These are phyloP conservation scores for Teinopalpus imperialis DNA, from an alignment of 2,888 invertebrate genomes.

Conservation along the genomic window DNA sequence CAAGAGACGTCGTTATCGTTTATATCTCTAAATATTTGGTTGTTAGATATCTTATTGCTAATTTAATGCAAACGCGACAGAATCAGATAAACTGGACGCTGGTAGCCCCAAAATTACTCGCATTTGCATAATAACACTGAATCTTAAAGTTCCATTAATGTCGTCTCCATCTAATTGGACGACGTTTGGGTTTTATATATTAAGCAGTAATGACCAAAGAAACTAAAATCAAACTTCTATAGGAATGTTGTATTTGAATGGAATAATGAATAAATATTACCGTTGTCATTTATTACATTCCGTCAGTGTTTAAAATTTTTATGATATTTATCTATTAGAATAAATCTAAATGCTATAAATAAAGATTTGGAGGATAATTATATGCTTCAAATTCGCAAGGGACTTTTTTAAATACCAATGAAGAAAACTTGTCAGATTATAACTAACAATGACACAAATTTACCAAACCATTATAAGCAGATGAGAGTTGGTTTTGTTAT, in stretches of 20 bases:
- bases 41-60: constrained; percentile 1
- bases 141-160: constrained; percentile 19
- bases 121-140: constrained; percentile 15
- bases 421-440: too few relatives aligned
- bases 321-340: too few relatives aligned
- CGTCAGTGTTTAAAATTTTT: too few relatives aligned
- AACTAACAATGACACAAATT: too few relatives aligned
- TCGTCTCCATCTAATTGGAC: constrained; percentile 19
- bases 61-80: constrained; percentile 13
- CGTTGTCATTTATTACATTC: too few relatives aligned
- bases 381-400: too few relatives aligned
- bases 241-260: background rate
- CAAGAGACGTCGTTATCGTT: background rate
- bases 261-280: background rate
- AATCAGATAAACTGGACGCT: constrained; percentile 8
- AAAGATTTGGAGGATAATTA: too few relatives aligned
- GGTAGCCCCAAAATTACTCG: constrained; percentile 11
- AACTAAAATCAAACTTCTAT: background rate
- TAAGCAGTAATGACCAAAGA: background rate
- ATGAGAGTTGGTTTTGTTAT: constrained; percentile 17
- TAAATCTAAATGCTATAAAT: too few relatives aligned
- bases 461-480: constrained; percentile 10
- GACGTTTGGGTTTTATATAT: constrained; percentile 4
- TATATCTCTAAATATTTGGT: background rate
- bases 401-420: too few relatives aligned